Evolutionary conservation across 92 coral and sea anemone genomes (phyloP), one percentile per base, ranked within the genome.

Genomic region (Virgularia gustaviana): DNA sequence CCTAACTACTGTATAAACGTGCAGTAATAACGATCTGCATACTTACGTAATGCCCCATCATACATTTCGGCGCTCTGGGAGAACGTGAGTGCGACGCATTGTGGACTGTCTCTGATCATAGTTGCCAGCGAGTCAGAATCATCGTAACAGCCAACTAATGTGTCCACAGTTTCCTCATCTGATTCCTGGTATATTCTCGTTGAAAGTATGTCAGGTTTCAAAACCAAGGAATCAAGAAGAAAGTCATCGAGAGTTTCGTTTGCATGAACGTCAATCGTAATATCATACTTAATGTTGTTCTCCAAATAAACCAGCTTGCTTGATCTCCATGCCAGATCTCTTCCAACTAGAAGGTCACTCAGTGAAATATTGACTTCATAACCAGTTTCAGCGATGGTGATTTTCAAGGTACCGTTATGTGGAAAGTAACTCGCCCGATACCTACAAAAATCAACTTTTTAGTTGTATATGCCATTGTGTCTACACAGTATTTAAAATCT

Each of bases 21-120:
- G n/a, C n/a, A n/a, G n/a, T n/a, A n/a, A n/a, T n/a, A n/a, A n/a
- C n/a, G n/a, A n/a, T n/a, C n/a, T n/a, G n/a, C n/a, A n/a, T 20
- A 78, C 92, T 81, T 78, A 90, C 97, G 79, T 28, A 82, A 59
- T 9, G 97, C 86, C 10, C 97, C 97, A 81, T 88, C 89, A 62
- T 88, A 88, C 42, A 88, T 78, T 78, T 90, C 90, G 36, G 97
- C 72, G 47, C 89, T 85, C 29, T 83, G 87, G 18, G 95, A 85
- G 41, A 88, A 88, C 57, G 88, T 85, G 49, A 85, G 71, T 1
- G 28, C 49, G n/a, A 53, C 31, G 42, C 97, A 90, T 56, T 81
- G 60, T 53, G 83, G 38, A 34, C 80, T 77, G 62, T 76, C 88
- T 25, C 49, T 47, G 22, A 53, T 36, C 0, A 6, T 57, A 1